A percentile compares a stretch with the other conserved stretches of the same genome.
Evolutionary conservation across 2,888 invertebrate genomes (phyloP).

Genomic region (Eilema caniola): DNA sequence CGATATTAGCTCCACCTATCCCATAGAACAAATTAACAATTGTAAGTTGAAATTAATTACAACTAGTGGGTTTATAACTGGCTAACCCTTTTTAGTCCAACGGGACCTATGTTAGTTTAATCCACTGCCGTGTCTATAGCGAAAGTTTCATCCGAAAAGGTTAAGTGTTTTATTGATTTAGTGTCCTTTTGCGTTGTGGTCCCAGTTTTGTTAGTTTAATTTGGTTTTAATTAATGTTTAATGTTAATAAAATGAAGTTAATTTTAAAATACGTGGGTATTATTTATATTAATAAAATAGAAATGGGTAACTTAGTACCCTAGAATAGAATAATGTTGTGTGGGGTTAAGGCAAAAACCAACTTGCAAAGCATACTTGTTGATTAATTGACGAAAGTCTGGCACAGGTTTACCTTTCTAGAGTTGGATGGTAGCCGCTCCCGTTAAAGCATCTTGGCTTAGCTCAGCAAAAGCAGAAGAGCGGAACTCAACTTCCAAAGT

Average conservation of each 20-base stretch:
- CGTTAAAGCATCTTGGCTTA: too few relatives aligned
- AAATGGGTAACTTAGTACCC: too few relatives aligned
- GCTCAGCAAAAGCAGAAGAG: too few relatives aligned
- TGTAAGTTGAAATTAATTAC: slow-evolving; percentile 82
- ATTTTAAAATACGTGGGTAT: neutral
- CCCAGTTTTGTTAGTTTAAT: slow-evolving; percentile 9
- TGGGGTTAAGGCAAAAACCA: too few relatives aligned
- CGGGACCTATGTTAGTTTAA: slow-evolving; percentile 48
- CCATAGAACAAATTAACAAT: slow-evolving; percentile 73
- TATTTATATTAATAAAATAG: too few relatives aligned
- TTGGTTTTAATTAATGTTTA: slow-evolving; percentile 7
- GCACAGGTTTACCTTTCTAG: too few relatives aligned
- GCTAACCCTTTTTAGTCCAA: slow-evolving; percentile 63
- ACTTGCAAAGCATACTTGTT: too few relatives aligned
- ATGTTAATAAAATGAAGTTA: neutral
- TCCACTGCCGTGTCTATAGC: slow-evolving; percentile 42
- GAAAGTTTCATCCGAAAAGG: slow-evolving; percentile 39
- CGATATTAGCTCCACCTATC: slow-evolving; percentile 56
- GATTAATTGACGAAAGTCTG: too few relatives aligned
- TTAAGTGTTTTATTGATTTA: slow-evolving; percentile 44
- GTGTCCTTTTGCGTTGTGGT: slow-evolving; percentile 10
- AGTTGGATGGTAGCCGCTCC: too few relatives aligned
- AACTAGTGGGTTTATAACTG: slow-evolving; percentile 69
- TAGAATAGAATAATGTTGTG: too few relatives aligned
- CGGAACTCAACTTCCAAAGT: too few relatives aligned